Evolutionary conservation across 2,888 invertebrate genomes (phyloP), one percentile per base, ranked within the genome.

Genomic region (Zaprionus lineosus): DNA sequence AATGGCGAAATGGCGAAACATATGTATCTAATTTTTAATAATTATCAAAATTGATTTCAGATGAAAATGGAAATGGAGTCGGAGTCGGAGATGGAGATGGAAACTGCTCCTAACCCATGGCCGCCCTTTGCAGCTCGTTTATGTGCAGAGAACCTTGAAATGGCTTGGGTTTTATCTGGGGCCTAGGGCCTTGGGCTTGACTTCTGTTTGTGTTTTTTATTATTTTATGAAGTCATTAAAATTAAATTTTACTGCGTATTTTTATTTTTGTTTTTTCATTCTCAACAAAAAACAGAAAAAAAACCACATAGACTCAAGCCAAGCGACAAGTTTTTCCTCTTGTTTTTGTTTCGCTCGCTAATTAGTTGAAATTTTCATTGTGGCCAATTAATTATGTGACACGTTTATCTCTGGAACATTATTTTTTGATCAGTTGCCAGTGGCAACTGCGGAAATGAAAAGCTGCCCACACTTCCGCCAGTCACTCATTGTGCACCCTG

Each of bases 151-250:
- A 81, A 83, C 86, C 86, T 84, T 85, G 86, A 83, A 84, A 81
- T 71, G 50, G 41, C 63, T 65, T 48, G 41, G 51, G 61, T 47
- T 60, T 61, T 36, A 43, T 12, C 51, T 47, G 11, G 34, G 48
- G 28, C 43, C 56, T 4, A 31, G 31, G 28, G 50, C 16, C 26
- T 21, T 15, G 8, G 15, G 8, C 9, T 44, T 19, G 36, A 31
- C 28, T 26, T 24, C 8, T 19, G 19, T 3, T 31, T 28, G 36
- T 14, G 37, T 39, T 51, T 24, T 72, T 72, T 66, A 63, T 72
- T 71, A 53, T 63, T 79, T 76, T 73, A 69, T 77, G 85, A 70
- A 68, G 73, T 82, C 86, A 86, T 84, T 81, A 87, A 84, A 74
- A 74, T 77, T 69, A 55, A 68, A 69, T 67, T 70, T 72, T 72